These are phyloP conservation scores for Belgica antarctica DNA, from an alignment of 2,888 invertebrate genomes.

Conservation along the genomic window DNA sequence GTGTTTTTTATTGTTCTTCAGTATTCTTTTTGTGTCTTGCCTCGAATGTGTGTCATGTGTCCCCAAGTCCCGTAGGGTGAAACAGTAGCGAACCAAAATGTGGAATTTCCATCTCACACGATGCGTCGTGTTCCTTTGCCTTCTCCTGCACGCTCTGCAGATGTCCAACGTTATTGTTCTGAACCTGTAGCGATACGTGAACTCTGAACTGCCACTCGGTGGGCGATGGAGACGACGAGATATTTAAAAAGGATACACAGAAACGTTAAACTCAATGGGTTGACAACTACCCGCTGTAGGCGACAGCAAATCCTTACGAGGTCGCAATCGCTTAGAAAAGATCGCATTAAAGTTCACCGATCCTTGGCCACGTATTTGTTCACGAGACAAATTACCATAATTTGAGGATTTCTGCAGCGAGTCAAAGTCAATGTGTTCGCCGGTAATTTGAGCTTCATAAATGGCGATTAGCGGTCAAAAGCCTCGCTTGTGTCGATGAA, in stretches of 20 bases:
- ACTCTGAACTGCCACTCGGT: constrained; percentile 1
- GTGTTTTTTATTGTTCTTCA: constrained; percentile 38
- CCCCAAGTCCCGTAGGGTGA: neutral
- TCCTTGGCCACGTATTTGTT: neutral
- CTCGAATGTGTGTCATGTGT: constrained; percentile 40
- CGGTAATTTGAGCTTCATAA: constrained; percentile 8
- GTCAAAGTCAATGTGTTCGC: neutral
- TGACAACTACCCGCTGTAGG: neutral
- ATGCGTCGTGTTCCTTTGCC: neutral
- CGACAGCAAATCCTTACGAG: neutral
- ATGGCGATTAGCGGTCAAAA: constrained; percentile 16
- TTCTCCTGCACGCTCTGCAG: constrained; percentile 7
- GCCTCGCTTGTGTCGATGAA: neutral
- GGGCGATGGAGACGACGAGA: neutral
- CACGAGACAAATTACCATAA: constrained; percentile 25
- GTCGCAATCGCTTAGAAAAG: neutral
- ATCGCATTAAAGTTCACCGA: neutral
- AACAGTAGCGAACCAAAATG: neutral
- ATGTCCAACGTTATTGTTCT: constrained; percentile 20
- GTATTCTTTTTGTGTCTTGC: no score
- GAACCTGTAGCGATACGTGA: neutral
- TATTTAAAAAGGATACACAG: neutral
- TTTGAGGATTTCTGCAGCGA: constrained; percentile 18
- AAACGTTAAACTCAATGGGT: neutral
- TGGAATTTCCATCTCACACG: neutral